These are phyloP conservation scores for Halcyon smyrnensis DNA, from an alignment of 2,797 vertebrate species.

Conservation along the genomic window DNA sequence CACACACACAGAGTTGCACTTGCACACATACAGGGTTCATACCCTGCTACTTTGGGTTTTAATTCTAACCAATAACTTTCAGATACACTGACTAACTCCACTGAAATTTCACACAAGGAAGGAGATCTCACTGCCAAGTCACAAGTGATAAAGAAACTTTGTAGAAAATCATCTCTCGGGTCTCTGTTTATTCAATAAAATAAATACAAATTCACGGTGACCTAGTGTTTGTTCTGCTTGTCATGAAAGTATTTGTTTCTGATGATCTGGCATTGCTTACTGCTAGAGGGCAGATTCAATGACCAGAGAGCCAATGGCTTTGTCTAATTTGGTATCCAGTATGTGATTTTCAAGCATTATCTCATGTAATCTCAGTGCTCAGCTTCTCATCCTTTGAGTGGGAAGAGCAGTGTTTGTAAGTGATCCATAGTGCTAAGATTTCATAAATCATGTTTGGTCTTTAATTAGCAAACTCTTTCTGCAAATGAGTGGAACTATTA, in stretches of 20 bases:
- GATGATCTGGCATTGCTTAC: not conserved
- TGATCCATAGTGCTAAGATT: not conserved
- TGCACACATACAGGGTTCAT: not conserved
- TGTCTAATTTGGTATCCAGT: not conserved
- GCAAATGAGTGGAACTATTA: not conserved
- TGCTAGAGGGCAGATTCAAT: not conserved
- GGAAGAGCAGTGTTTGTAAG: not conserved
- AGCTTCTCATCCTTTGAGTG: not conserved
- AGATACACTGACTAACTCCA: not conserved
- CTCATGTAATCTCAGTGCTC: not conserved
- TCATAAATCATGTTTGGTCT: rapidly evolving
- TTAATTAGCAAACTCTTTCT: not conserved
- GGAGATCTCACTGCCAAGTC: not conserved
- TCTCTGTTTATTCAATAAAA: not conserved
- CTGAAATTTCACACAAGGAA: not conserved
- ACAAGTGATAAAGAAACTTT: not conserved
- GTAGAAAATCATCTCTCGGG: not conserved
- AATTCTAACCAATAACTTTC: not conserved
- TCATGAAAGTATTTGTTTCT: not conserved
- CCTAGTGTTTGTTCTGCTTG: rapidly evolving
- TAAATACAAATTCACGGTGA: not conserved
- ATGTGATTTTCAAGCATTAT: not conserved
- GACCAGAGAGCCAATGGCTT: not conserved
- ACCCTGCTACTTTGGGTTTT: not conserved
- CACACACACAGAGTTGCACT: not conserved